Conservation (phyloP, 2,113 vertebrate species). For the Reinhardtius hippoglossoides region DNA sequence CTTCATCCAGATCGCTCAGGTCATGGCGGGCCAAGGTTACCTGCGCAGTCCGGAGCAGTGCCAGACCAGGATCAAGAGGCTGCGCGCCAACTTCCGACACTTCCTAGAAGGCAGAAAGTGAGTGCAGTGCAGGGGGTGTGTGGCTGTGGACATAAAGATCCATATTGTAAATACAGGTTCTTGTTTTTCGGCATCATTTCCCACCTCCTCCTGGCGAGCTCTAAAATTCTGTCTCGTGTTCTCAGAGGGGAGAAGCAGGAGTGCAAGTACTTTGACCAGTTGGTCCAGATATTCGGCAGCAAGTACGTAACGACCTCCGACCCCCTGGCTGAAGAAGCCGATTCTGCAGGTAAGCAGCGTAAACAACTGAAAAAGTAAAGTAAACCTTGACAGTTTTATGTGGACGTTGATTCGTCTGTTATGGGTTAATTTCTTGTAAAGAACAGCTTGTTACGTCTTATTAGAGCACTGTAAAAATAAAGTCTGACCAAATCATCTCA, state of each 20-base stretch:
- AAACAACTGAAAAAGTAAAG: too few relatives aligned
- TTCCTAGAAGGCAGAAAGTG: constrained; percentile 74
- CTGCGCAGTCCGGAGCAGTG: constrained; percentile 77
- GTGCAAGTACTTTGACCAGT: constrained; percentile 76
- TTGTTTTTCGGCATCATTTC: background rate
- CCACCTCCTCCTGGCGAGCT: background rate
- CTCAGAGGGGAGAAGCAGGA: constrained; percentile 77
- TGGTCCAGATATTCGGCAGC: constrained; percentile 71
- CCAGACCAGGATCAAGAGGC: constrained; percentile 81
- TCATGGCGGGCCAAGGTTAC: constrained; percentile 74
- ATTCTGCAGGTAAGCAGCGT: constrained; percentile 50
- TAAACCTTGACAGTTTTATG: too few relatives aligned
- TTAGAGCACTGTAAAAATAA: too few relatives aligned
- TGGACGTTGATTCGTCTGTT: too few relatives aligned
- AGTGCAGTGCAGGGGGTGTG: background rate
- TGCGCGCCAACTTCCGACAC: constrained; percentile 77
- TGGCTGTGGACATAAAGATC: too few relatives aligned
- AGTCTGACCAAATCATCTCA: too few relatives aligned
- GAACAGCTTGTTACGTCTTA: too few relatives aligned
- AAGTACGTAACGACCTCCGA: constrained; percentile 63
- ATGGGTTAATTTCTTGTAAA: too few relatives aligned
- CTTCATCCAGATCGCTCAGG: constrained; percentile 76
- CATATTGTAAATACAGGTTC: background rate
- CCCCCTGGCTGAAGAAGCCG: constrained; percentile 50
- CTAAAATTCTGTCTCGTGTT: constrained; percentile 13